Percentiles rank a stretch among this genome's conserved stretches.
Conservation (phyloP, 2,113 vertebrate species). For the Parus major region DNA sequence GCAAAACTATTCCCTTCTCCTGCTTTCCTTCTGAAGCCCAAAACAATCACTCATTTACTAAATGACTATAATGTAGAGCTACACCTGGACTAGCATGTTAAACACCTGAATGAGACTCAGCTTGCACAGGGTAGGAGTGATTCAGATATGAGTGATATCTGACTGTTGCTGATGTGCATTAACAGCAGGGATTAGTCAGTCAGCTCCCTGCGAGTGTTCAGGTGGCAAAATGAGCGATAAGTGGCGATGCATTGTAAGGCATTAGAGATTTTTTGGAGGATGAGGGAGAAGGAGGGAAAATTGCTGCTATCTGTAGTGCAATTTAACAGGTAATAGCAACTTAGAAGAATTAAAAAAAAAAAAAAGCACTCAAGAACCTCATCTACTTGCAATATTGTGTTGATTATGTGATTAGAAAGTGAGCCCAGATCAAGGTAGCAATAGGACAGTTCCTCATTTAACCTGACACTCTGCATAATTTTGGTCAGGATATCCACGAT, state of each 20-base stretch:
- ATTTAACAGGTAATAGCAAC: neutral
- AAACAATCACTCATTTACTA: neutral
- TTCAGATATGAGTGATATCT: constrained; percentile 1
- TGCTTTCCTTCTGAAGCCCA: neutral
- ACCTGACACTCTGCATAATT: neutral
- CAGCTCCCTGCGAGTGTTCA: neutral
- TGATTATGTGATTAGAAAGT: neutral
- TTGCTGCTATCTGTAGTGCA: constrained; percentile 5
- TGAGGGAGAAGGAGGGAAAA: constrained; percentile 19
- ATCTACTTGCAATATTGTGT: neutral
- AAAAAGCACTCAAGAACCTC: neutral
- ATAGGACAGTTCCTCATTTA: neutral
- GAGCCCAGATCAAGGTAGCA: neutral
- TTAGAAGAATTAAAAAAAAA: neutral
- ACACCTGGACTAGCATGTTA: neutral
- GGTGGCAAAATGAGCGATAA: constrained; percentile 13
- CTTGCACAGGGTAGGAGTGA: neutral
- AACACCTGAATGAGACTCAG: neutral
- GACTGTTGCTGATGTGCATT: neutral
- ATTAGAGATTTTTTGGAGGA: neutral
- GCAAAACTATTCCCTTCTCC: neutral
- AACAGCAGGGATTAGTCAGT: constrained; percentile 48
- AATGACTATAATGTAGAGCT: neutral
- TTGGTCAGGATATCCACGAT: neutral
- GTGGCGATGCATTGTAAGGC: neutral